Evolutionary conservation across 1,140 invertebrate genomes (phyloP).

Genomic region (Drosophila varians): DNA sequence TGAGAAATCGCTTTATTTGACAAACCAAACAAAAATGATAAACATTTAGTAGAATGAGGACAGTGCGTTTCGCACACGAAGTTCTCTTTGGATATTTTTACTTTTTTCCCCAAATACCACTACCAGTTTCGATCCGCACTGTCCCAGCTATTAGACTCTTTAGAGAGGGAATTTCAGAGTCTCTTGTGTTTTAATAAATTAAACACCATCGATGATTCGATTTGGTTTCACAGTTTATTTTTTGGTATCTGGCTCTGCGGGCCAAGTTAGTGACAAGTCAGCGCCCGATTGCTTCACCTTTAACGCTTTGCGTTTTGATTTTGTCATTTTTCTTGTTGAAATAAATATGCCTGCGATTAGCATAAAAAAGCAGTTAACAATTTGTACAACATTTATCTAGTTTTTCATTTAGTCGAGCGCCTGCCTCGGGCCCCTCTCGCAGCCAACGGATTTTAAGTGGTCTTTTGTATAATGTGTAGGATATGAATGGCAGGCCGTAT

Average conservation of each 20-base stretch:
- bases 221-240: slow-evolving; percentile 4
- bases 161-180: neutral
- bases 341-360: slow-evolving; percentile 74
- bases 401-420: slow-evolving; percentile 58
- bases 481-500: slow-evolving; percentile 57
- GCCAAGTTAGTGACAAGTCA: slow-evolving; percentile 45
- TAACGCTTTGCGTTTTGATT: slow-evolving; percentile 65
- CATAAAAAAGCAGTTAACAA: slow-evolving; percentile 82
- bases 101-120: too few species aligned
- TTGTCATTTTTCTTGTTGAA: slow-evolving; percentile 70
- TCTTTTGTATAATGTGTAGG: slow-evolving; percentile 68
- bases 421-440: too few species aligned
- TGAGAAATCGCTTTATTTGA: slow-evolving; percentile 62
- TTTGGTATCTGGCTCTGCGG: neutral
- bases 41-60: neutral
- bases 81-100: too few species aligned
- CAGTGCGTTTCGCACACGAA: slow-evolving; percentile 27
- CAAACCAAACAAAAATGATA: slow-evolving; percentile 6
- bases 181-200: slow-evolving; percentile 50
- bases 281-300: slow-evolving; percentile 44
- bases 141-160: slow-evolving; percentile 33
- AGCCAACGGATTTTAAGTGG: slow-evolving; percentile 65
- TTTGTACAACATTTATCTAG: slow-evolving; percentile 82
- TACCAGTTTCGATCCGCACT: neutral
- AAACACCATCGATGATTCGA: slow-evolving; percentile 20